These are phyloP conservation scores for Thamnophis sirtalis DNA, from an alignment of 2,113 vertebrate genomes.

Conservation along the genomic window DNA sequence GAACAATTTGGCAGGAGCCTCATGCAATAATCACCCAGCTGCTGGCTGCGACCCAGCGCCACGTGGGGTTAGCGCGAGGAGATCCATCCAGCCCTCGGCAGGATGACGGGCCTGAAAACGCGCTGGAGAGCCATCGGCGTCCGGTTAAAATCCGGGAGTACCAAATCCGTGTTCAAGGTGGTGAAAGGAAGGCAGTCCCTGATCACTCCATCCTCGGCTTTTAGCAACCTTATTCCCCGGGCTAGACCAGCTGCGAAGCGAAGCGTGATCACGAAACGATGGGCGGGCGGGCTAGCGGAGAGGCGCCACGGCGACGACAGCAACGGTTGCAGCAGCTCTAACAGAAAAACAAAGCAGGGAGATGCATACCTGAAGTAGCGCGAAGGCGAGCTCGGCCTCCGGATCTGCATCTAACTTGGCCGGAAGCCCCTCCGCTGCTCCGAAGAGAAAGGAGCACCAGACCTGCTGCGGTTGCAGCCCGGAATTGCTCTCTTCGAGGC, in stretches of 20 bases:
- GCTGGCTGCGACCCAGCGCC: not conserved
- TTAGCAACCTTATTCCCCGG: not conserved
- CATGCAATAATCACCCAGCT: not conserved
- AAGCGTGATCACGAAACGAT: not conserved
- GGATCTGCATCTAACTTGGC: not conserved
- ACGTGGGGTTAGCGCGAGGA: not conserved
- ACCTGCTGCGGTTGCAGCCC: slow-evolving; percentile 29
- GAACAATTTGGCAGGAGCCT: not conserved
- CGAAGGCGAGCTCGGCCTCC: not conserved
- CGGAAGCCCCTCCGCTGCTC: not conserved
- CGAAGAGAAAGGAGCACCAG: not conserved
- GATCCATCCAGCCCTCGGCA: not conserved
- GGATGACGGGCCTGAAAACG: not conserved
- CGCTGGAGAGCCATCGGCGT: not conserved
- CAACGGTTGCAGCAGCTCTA: not conserved
- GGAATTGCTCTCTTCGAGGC: slow-evolving; percentile 85
- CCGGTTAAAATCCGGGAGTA: not conserved
- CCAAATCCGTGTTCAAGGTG: not conserved
- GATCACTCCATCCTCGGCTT: not conserved
- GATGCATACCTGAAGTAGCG: not conserved
- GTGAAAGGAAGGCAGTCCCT: not conserved
- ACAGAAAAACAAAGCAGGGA: not conserved
- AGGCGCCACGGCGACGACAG: not conserved
- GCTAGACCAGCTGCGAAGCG: not conserved
- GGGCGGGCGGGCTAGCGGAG: not conserved